These are phyloP conservation scores for Drosophila lutescens DNA, from an alignment of 2,888 invertebrate genomes.

Conservation along the genomic window DNA sequence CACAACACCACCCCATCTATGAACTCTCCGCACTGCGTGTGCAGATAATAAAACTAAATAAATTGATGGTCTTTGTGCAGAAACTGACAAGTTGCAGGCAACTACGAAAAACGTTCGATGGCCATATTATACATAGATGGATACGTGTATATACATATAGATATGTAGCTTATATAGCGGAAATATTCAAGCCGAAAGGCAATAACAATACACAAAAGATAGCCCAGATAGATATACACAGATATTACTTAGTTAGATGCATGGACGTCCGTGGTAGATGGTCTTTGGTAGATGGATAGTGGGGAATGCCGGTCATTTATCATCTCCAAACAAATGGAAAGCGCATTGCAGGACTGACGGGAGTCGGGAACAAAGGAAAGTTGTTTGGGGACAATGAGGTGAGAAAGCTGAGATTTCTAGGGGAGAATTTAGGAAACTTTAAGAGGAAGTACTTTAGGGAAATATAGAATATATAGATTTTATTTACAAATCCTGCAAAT, in stretches of 20 bases:
- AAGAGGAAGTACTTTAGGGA: not conserved
- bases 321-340: constrained; percentile 33
- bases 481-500: not conserved
- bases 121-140: constrained; percentile 46
- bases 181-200: constrained; percentile 43
- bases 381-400: constrained; percentile 11
- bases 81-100: constrained; percentile 77
- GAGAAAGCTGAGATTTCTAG: constrained; percentile 5
- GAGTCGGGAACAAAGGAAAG: constrained; percentile 12
- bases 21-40: constrained; percentile 65
- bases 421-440: not conserved
- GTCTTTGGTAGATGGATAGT: constrained; percentile 12
- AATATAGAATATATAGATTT: not conserved
- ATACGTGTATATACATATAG: not conserved
- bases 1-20: constrained; percentile 14
- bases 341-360: constrained; percentile 38
- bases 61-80: constrained; percentile 78
- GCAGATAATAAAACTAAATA: constrained; percentile 80
- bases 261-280: constrained; percentile 29
- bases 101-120: constrained; percentile 66
- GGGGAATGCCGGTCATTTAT: constrained; percentile 37
- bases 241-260: constrained; percentile 48
- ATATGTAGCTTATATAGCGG: constrained; percentile 6
- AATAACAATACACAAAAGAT: constrained; percentile 46
- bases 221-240: constrained; percentile 51